Conservation (phyloP, 1,140 invertebrate species). For the Druon quercuslanigerum region DNA sequence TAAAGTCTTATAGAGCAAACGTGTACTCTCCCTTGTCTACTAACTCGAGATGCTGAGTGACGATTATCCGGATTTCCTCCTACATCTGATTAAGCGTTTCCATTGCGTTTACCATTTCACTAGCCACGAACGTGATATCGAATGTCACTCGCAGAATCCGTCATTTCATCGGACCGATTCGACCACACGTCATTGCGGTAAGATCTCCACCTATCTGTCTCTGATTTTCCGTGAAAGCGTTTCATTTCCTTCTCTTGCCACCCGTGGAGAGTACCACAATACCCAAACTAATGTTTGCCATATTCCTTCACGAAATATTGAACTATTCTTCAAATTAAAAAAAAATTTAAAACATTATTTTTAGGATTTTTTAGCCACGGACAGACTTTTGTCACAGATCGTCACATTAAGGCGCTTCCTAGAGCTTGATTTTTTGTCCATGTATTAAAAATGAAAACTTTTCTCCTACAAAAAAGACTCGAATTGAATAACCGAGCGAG, state of each 20-base stretch:
- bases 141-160: slow-evolving; percentile 75
- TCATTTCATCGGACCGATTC: slow-evolving; percentile 74
- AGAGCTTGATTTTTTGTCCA: too few species aligned
- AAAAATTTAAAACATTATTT: background rate
- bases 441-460: too few species aligned
- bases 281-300: background rate
- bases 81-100: slow-evolving; percentile 49
- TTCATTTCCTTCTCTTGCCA: slow-evolving; percentile 56
- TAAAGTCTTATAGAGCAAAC: background rate
- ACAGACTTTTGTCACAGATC: too few species aligned
- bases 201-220: slow-evolving; percentile 69
- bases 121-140: slow-evolving; percentile 72
- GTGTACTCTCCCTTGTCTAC: background rate
- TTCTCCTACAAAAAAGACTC: too few species aligned
- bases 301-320: background rate
- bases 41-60: slow-evolving; percentile 18
- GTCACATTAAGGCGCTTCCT: too few species aligned
- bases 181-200: slow-evolving; percentile 76
- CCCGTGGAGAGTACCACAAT: slow-evolving; percentile 10
- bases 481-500: too few species aligned
- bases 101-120: slow-evolving; percentile 59
- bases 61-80: slow-evolving; percentile 2
- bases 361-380: too few species aligned
- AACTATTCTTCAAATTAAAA: background rate
- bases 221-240: slow-evolving; percentile 71